A percentile compares a stretch with the other conserved stretches of the same genome.
phyloP scores from a whole-genome alignment of 2,797 vertebrate species.

The Xiphorhynchus erythropygius region DNA sequence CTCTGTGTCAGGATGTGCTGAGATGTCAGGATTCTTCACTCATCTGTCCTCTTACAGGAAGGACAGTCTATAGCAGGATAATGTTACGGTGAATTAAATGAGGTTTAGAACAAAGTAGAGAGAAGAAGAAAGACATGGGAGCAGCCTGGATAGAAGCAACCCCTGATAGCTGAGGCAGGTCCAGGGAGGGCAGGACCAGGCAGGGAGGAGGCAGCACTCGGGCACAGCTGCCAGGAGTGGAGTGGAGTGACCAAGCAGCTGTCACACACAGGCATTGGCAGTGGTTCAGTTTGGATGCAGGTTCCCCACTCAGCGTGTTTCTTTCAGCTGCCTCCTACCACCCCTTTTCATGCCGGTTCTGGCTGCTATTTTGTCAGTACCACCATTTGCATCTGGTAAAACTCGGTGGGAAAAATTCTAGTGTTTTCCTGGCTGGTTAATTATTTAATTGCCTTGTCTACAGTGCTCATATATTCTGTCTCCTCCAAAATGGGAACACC shows the following conservation, averaged over 20 bases:
- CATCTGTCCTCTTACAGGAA: background rate
- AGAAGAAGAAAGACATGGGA: background rate
- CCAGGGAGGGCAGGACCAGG: background rate
- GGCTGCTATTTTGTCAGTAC: background rate
- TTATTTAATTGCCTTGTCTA: background rate
- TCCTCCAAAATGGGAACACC: background rate
- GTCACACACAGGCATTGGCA: rapidly evolving
- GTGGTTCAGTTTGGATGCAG: background rate
- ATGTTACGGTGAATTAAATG: background rate
- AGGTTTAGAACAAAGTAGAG: background rate
- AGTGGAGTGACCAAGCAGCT: background rate
- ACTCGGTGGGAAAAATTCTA: background rate
- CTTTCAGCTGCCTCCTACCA: background rate
- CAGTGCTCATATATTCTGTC: background rate
- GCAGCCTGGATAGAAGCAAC: background rate
- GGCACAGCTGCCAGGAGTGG: background rate
- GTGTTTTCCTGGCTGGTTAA: background rate
- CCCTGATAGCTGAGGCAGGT: background rate
- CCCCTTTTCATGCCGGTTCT: background rate
- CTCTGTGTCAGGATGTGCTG: background rate
- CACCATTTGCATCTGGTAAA: background rate
- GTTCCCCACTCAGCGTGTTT: background rate
- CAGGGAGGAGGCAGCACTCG: background rate
- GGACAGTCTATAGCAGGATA: background rate
- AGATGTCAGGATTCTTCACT: background rate